Conservation (phyloP, 2,888 invertebrate genomes). For the Epistrophe grossulariae region DNA sequence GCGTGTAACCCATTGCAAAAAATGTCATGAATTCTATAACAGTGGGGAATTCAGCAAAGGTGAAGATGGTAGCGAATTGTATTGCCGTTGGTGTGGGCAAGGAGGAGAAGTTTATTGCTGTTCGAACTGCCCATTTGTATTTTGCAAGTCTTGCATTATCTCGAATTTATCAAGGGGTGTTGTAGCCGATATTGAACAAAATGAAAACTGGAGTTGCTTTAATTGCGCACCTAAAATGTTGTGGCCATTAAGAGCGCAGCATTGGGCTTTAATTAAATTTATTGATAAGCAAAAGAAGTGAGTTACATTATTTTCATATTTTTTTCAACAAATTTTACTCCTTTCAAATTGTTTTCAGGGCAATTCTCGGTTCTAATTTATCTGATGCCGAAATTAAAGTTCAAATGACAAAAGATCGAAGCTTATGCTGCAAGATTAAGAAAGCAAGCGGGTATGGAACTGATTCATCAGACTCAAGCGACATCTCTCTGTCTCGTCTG, state of each 20-base stretch:
- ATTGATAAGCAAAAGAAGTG: conserved; percentile 86
- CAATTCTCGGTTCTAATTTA: conserved; percentile 78
- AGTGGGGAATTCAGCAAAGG: conserved; percentile 93
- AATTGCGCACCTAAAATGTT: conserved; percentile 88
- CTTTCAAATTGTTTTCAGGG: conserved; percentile 75
- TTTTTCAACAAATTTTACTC: neutral
- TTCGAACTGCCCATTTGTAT: conserved; percentile 89
- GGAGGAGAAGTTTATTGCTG: conserved; percentile 92
- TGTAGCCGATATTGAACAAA: conserved; percentile 89
- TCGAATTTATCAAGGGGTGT: conserved; percentile 88
- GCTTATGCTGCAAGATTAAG: conserved; percentile 81
- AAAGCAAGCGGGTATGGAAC: conserved; percentile 79
- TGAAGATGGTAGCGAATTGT: conserved; percentile 92
- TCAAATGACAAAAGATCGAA: conserved; percentile 80
- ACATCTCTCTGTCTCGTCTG: conserved; percentile 80
- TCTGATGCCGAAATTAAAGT: conserved; percentile 79
- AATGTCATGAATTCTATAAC: conserved; percentile 91
- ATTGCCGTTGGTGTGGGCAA: conserved; percentile 93
- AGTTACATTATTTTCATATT: conserved; percentile 55
- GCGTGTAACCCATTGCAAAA: conserved; percentile 89
- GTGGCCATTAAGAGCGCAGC: conserved; percentile 88
- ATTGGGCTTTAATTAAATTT: conserved; percentile 89
- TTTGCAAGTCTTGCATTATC: conserved; percentile 91
- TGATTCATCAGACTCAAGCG: conserved; percentile 75
- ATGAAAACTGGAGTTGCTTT: conserved; percentile 93